phyloP scores from a whole-genome alignment of 2,797 vertebrate genomes.

The Pantherophis alleghaniensis region DNA sequence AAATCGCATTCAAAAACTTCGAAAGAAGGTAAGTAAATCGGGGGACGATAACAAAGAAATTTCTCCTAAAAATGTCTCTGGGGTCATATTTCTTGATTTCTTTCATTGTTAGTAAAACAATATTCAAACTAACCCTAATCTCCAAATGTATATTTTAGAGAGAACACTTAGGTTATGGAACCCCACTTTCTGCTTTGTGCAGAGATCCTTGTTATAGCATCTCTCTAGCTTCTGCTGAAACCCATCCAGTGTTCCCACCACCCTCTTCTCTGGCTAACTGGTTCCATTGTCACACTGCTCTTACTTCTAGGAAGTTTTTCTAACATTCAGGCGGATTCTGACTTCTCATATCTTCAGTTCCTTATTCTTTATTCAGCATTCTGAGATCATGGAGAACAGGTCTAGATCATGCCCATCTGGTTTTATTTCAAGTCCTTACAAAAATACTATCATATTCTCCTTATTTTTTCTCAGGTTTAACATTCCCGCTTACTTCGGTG shows the following conservation, averaged over 20 bases:
- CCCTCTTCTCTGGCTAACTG: neutral
- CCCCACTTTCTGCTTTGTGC: neutral
- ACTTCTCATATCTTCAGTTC: neutral
- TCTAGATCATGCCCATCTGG: neutral
- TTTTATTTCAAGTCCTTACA: neutral
- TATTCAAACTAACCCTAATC: neutral
- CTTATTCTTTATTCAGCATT: neutral
- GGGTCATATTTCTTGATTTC: neutral
- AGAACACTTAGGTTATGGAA: neutral
- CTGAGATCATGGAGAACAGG: neutral
- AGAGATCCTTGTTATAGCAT: neutral
- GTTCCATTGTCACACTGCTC: neutral
- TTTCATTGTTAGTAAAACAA: neutral
- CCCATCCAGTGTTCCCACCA: neutral
- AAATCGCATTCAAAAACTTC: constrained; percentile 98
- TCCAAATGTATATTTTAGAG: neutral
- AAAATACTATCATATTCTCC: neutral
- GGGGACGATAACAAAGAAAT: neutral
- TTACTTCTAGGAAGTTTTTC: neutral
- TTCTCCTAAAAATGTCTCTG: neutral
- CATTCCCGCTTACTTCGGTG: neutral
- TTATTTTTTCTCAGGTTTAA: neutral
- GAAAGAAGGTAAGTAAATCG: constrained; percentile 86
- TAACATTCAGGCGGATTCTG: neutral
- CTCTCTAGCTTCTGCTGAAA: neutral